A percentile compares a stretch with the other conserved stretches of the same genome.
These are phyloP conservation scores for Dilophus febrilis DNA, from an alignment of 2,888 invertebrate species.

Conservation along the genomic window DNA sequence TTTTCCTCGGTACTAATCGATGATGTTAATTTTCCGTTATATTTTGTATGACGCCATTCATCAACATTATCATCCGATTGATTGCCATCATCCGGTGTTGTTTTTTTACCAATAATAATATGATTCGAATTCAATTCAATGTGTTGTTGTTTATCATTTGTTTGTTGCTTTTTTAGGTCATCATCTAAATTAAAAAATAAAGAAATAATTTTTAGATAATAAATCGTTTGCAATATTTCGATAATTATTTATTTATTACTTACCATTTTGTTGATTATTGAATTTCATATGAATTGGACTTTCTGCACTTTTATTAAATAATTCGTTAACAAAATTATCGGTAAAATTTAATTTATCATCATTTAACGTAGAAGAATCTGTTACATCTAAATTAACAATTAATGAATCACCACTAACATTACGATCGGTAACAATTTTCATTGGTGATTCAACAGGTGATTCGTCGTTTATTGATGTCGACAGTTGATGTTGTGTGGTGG, in stretches of 20 bases:
- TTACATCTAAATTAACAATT: not conserved
- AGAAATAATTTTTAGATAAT: no score
- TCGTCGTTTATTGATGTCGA: no score
- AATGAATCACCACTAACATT: not conserved
- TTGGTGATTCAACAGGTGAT: no score
- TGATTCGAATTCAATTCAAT: conserved; percentile 58
- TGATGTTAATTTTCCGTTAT: conserved; percentile 40
- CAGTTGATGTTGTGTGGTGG: no score
- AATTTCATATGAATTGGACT: conserved; percentile 30
- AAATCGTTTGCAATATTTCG: no score
- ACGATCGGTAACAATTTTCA: not conserved
- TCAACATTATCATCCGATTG: conserved; percentile 38
- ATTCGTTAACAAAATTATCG: conserved; percentile 20
- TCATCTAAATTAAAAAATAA: no score
- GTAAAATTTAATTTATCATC: conserved; percentile 13
- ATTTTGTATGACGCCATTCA: conserved; percentile 55
- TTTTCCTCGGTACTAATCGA: conserved; percentile 11
- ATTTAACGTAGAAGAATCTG: not conserved
- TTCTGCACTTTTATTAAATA: conserved; percentile 13
- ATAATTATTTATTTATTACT: no score
- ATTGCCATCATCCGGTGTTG: conserved; percentile 32
- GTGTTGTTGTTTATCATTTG: conserved; percentile 35
- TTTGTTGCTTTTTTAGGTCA: no score
- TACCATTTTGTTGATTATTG: not conserved
- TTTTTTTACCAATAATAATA: conserved; percentile 49